A percentile compares a stretch with the other conserved stretches of the same genome.
Conservation (phyloP, 1,140 invertebrate genomes). For the Rhopalosiphum padi region DNA sequence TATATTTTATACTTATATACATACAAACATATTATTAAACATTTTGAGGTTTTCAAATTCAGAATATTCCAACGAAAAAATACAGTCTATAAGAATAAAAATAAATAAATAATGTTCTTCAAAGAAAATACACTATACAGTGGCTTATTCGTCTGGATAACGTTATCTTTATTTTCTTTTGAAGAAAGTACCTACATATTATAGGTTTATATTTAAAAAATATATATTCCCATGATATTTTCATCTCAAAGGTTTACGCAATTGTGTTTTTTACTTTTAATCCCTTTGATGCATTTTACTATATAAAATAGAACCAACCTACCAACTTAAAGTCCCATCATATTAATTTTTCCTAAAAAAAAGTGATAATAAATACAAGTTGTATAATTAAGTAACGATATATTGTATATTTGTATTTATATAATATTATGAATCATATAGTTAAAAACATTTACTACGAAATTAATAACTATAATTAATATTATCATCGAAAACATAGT, state of each 20-base stretch:
- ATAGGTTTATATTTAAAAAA: conserved; percentile 5
- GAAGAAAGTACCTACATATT: conserved; percentile 31
- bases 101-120: not conserved
- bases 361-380: not conserved
- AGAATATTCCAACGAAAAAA: not conserved
- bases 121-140: conserved; percentile 12
- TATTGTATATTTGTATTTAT: not conserved
- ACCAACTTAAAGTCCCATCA: not conserved
- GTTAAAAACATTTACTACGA: not conserved
- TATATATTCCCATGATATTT: conserved; percentile 26
- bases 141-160: conserved; percentile 16
- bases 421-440: not conserved
- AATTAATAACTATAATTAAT: not conserved
- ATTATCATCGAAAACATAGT: not conserved
- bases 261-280: conserved; percentile 17
- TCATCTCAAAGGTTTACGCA: conserved; percentile 18
- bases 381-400: not conserved
- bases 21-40: not conserved
- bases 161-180: conserved; percentile 21
- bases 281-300: not conserved
- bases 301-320: not conserved
- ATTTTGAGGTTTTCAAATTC: not conserved
- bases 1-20: not conserved
- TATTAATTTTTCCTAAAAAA: conserved; percentile 13
- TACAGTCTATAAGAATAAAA: not conserved